These are phyloP conservation scores for Micronycteris hirsuta DNA, from an alignment of 2,113 vertebrate species.

Conservation along the genomic window DNA sequence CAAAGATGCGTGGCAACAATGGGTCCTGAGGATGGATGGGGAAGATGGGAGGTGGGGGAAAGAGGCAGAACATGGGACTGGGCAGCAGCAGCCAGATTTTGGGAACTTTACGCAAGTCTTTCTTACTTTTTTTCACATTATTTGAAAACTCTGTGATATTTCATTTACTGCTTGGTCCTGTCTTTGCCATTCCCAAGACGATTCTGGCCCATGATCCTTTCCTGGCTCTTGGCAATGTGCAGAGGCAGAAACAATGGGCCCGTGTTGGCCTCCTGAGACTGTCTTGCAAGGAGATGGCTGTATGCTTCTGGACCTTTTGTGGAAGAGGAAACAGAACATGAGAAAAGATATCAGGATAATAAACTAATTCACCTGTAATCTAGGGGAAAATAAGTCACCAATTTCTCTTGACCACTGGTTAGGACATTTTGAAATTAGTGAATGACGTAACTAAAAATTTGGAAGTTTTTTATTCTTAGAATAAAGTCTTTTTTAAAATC, in stretches of 20 bases:
- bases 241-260: neutral
- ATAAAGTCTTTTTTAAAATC: neutral
- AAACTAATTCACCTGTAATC: neutral
- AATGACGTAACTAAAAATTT: neutral
- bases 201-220: neutral
- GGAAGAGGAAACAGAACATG: neutral
- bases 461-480: neutral
- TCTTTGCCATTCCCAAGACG: neutral
- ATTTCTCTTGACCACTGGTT: neutral
- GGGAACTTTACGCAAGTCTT: neutral
- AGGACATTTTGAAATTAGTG: neutral
- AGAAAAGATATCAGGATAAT: neutral
- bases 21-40: neutral
- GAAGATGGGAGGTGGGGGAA: neutral
- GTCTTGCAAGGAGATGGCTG: neutral
- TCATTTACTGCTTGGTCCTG: neutral
- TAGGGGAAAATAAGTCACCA: neutral
- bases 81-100: neutral
- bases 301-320: neutral
- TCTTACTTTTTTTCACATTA: neutral
- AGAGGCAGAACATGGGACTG: neutral
- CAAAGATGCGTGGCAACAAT: conserved; percentile 44
- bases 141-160: neutral
- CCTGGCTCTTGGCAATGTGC: neutral
- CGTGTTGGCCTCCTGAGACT: neutral